These are phyloP conservation scores for Cyclophora albipunctata DNA, from an alignment of 2,888 invertebrate species.

Conservation along the genomic window DNA sequence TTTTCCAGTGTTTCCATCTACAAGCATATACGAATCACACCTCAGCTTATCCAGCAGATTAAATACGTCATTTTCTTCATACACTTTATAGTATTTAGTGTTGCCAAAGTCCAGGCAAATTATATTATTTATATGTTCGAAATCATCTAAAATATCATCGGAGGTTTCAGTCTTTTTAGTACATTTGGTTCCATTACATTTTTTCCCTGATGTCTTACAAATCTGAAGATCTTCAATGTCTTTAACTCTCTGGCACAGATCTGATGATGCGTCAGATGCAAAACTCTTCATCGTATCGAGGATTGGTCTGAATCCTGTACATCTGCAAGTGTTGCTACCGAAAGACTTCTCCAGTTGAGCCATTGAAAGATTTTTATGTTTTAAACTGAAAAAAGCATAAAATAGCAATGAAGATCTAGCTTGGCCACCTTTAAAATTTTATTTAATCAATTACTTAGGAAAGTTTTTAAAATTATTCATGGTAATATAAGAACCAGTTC, in stretches of 20 bases:
- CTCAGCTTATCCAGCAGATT: constrained; percentile 41
- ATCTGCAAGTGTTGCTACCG: constrained; percentile 86
- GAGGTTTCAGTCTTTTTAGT: constrained; percentile 12
- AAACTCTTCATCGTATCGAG: constrained; percentile 85
- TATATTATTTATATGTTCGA: constrained; percentile 24
- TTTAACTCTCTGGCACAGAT: constrained; percentile 56
- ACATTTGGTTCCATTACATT: constrained; percentile 45
- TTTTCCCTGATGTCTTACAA: constrained; percentile 30
- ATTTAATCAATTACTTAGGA: too few relatives aligned
- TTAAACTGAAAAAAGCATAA: constrained; percentile 43
- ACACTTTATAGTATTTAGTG: constrained; percentile 65
- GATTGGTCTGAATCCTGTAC: constrained; percentile 86
- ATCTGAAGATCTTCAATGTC: constrained; percentile 62
- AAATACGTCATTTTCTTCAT: constrained; percentile 62
- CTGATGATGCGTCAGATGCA: constrained; percentile 75
- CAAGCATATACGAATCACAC: constrained; percentile 67
- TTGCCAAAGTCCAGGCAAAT: constrained; percentile 67
- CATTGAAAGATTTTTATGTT: constrained; percentile 75
- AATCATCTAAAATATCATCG: constrained; percentile 36
- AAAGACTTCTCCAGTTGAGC: constrained; percentile 82
- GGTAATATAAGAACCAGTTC: too few relatives aligned
- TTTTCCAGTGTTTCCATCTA: constrained; percentile 82
- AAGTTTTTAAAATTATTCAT: too few relatives aligned
- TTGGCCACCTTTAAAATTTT: too few relatives aligned
- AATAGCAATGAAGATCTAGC: not conserved